Evolutionary conservation across 2,888 invertebrate species (phyloP).

Genomic region (Torymus aiolomorphi): DNA sequence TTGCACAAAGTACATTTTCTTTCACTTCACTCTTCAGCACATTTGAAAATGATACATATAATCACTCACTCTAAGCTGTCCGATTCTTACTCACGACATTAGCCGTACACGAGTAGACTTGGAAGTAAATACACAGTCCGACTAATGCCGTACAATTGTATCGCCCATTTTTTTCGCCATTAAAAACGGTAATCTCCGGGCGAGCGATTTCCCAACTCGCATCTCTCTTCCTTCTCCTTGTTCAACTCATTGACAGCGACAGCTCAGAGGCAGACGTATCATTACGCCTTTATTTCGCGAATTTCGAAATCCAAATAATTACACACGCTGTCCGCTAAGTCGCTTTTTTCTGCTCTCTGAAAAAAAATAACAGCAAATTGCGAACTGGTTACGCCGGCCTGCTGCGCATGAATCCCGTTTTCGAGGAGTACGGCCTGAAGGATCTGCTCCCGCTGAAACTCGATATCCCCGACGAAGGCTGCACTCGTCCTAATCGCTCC

Average conservation of each 20-base stretch:
- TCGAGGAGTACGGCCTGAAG: constrained; percentile 90
- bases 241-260: background rate
- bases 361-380: constrained; percentile 80
- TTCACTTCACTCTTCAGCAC: too few species aligned
- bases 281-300: constrained; percentile 3
- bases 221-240: background rate
- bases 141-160: constrained; percentile 15
- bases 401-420: constrained; percentile 91
- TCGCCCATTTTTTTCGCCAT: background rate
- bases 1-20: too few species aligned
- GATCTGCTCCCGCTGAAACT: constrained; percentile 91
- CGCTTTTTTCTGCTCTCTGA: background rate
- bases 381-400: constrained; percentile 89
- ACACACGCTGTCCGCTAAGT: background rate
- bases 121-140: background rate
- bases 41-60: too few species aligned
- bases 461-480: constrained; percentile 94
- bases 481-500: constrained; percentile 90
- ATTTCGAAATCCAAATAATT: constrained; percentile 16
- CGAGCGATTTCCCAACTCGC: too few species aligned
- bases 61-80: too few species aligned
- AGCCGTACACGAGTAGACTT: background rate
- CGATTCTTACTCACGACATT: too few species aligned
- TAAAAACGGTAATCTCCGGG: constrained; percentile 1
- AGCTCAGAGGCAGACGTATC: background rate